phyloP scores from a whole-genome alignment of 2,797 vertebrate genomes.

The Rhinophrynus dorsalis region DNA sequence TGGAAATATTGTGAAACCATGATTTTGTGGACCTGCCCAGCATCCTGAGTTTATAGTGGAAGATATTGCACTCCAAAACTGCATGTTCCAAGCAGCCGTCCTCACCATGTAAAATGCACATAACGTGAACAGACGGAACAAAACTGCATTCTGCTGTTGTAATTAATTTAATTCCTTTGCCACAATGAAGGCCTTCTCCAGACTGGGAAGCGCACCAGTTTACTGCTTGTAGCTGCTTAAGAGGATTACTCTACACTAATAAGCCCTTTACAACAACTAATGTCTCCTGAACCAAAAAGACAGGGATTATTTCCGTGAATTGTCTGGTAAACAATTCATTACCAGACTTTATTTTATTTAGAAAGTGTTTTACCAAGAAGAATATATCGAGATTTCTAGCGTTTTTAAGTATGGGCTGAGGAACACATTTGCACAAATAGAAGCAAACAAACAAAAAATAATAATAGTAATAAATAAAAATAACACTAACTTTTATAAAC shows the following conservation, averaged over 20 bases:
- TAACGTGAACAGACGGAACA: constrained; percentile 57
- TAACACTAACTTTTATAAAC: no score
- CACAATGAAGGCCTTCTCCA: constrained; percentile 74
- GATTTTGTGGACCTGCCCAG: constrained; percentile 72
- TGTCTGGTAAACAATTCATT: constrained; percentile 23
- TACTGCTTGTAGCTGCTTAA: constrained; percentile 76
- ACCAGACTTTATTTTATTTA: not conserved
- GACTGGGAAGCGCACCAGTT: constrained; percentile 71
- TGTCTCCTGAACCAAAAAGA: constrained; percentile 56
- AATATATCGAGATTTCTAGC: no score
- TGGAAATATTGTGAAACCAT: constrained; percentile 79
- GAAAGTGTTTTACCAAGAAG: no score
- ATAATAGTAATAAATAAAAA: no score
- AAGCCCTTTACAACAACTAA: constrained; percentile 71
- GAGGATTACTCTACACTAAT: constrained; percentile 84
- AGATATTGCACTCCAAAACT: constrained; percentile 54
- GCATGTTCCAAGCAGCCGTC: constrained; percentile 57
- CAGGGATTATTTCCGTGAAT: constrained; percentile 45
- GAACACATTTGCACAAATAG: no score
- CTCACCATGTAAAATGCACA: constrained; percentile 65
- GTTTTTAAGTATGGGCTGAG: no score
- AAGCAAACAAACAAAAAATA: no score
- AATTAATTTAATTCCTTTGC: constrained; percentile 66
- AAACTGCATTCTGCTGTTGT: constrained; percentile 61
- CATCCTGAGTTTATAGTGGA: constrained; percentile 71